Base-by-base conservation (phyloP, 2,113 vertebrate genomes). In the Sarotherodon lohbergeri region DNA sequence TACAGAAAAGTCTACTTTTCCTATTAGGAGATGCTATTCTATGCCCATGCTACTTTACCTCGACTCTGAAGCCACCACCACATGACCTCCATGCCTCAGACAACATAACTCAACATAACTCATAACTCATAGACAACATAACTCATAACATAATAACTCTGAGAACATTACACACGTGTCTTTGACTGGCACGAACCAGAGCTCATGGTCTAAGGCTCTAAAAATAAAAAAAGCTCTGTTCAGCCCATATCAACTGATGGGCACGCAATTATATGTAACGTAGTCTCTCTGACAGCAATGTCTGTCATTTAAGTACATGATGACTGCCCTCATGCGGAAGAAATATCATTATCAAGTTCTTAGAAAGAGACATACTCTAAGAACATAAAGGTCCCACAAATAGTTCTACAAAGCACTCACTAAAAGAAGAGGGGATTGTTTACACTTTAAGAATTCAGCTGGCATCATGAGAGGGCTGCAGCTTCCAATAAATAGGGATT, bases 241-340 rank as follows among this genome's bases (percentile, higher is more conserved):
- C 24, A 27, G 16, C 13, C 59, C 73, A 55, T 32, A 19, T 59
- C 16, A 39, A 39, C 7, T 10, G 56, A 66, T n/a, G 2, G 3
- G 7, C 11, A 27, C n/a, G 48, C 12, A 13, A 55, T 50, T 43
- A 32, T 80, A 76, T 80, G 5, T 8, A 41, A 9, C 84, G 9
- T 29, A n/a, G 52, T 29, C 52, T 80, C 32, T 39, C 73, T 68
- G 80, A 88, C 61, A 85, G 54, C n/a, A 32, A 7, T 4, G 5
- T 29, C 61, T 81, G 85, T 66, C 48, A 86, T 85, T 87, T 88
- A 66, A 63, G 54, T 93, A 91, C 93, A 92, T 86, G 61, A 91
- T 94, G 92, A 95, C 91, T 95, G 96, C 95, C 96, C 93, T 93
- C 96, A 19, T 92, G 94, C 94, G 94, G 94, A 89, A 57, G 86